Percentiles rank a stretch among this genome's conserved stretches.
Evolutionary conservation across 2,888 invertebrate species (phyloP).

Genomic region (Helicoverpa assulta): DNA sequence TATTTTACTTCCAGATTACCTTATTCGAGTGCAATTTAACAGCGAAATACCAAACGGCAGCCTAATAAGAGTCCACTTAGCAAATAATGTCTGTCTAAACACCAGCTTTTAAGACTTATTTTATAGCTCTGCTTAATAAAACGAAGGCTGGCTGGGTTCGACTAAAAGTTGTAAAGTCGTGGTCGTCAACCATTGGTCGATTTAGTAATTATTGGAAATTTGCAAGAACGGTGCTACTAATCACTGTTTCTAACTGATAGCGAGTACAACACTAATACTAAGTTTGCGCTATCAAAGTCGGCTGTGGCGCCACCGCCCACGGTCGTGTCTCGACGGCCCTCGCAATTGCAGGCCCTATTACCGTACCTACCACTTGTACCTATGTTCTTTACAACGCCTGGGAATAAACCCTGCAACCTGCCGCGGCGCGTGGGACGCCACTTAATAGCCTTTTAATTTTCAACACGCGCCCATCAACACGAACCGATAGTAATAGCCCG

Average conservation of each 20-base stretch:
- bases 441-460: constrained; percentile 88
- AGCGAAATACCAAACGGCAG: constrained; percentile 46
- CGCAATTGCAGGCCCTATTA: constrained; percentile 72
- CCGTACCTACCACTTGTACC: constrained; percentile 70
- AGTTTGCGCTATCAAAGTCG: constrained; percentile 68
- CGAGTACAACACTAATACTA: constrained; percentile 70
- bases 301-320: constrained; percentile 77
- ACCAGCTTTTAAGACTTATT: constrained; percentile 51
- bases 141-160: constrained; percentile 36
- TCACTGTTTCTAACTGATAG: constrained; percentile 78
- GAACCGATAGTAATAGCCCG: constrained; percentile 73
- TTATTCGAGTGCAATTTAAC: constrained; percentile 39
- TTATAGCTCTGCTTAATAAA: constrained; percentile 52
- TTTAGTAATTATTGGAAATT: constrained; percentile 78
- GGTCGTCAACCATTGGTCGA: constrained; percentile 60
- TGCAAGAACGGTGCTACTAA: constrained; percentile 76
- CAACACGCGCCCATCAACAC: constrained; percentile 80
- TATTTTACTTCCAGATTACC: constrained; percentile 43
- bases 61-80: constrained; percentile 52
- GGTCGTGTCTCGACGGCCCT: constrained; percentile 67
- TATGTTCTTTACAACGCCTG: constrained; percentile 72
- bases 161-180: constrained; percentile 48
- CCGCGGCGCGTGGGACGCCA: constrained; percentile 81
- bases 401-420: constrained; percentile 77
- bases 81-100: constrained; percentile 51